phyloP scores from a whole-genome alignment of 2,888 invertebrate species.

The Euplagia quadripunctaria region DNA sequence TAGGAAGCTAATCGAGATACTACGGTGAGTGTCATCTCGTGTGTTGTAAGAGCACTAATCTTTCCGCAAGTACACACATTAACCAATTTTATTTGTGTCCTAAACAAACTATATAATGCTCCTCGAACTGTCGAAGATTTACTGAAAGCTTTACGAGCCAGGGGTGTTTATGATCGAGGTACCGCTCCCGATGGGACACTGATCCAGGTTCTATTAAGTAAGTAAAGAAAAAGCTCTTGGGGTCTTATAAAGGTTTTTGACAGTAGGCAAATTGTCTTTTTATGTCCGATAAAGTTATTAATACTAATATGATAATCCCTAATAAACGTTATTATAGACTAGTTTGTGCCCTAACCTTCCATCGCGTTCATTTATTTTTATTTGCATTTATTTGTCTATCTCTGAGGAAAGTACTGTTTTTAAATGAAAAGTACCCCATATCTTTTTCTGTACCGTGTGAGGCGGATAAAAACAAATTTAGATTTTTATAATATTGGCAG shows the following conservation, averaged over 20 bases:
- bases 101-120: constrained; percentile 37
- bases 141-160: constrained; percentile 43
- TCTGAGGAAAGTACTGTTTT: too few species aligned
- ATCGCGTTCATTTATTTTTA: too few species aligned
- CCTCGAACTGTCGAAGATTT: constrained; percentile 45
- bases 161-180: constrained; percentile 40
- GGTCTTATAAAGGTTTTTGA: background rate
- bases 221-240: background rate
- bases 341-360: background rate
- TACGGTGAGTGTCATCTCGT: too few species aligned
- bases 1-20: too few species aligned
- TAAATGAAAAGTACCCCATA: too few species aligned
- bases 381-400: too few species aligned
- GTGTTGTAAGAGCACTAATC: background rate
- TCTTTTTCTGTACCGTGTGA: too few species aligned
- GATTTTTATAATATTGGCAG: background rate
- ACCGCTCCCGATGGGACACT: constrained; percentile 33
- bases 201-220: constrained; percentile 14
- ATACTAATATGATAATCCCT: background rate
- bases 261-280: background rate
- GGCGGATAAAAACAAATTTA: background rate
- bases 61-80: background rate
- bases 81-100: constrained; percentile 21
- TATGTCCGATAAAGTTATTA: background rate
- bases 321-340: background rate